A percentile compares a stretch with the other conserved stretches of the same genome.
Conservation (phyloP, 2,888 invertebrate genomes). For the Vandiemenella viatica region DNA sequence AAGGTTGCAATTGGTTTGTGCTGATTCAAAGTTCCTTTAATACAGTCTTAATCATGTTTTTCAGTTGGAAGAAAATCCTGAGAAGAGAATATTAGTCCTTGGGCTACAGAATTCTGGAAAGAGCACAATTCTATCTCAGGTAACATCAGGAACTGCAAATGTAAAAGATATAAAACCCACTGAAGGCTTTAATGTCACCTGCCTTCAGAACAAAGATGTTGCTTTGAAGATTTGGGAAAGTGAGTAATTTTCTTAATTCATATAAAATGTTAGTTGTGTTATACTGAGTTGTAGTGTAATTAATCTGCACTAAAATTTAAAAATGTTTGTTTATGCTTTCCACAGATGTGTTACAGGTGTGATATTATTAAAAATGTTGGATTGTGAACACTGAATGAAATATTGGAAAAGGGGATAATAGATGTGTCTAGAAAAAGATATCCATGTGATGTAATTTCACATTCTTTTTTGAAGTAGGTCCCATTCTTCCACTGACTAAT, state of each 20-base stretch:
- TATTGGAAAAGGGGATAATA: too few species aligned
- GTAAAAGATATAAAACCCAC: conserved; percentile 22
- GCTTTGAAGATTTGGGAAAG: conserved; percentile 28
- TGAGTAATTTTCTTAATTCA: conserved; percentile 18
- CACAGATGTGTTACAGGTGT: too few species aligned
- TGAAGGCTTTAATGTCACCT: conserved; percentile 26
- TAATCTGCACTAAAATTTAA: too few species aligned
- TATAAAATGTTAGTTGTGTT: not conserved
- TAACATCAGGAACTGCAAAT: conserved; percentile 22
- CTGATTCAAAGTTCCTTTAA: not conserved
- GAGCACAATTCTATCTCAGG: conserved; percentile 28
- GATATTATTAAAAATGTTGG: too few species aligned
- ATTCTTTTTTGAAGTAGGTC: too few species aligned
- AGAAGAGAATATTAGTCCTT: conserved; percentile 27
- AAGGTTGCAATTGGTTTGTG: not conserved
- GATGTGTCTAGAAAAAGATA: too few species aligned
- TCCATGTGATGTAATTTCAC: too few species aligned
- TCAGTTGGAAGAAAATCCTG: conserved; percentile 28
- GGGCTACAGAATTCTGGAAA: conserved; percentile 29
- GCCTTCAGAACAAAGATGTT: conserved; percentile 23
- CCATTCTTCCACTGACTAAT: too few species aligned
- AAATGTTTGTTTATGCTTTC: too few species aligned
- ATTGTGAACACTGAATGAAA: too few species aligned
- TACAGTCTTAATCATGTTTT: not conserved
- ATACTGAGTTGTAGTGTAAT: too few species aligned